Evolutionary conservation across 2,797 vertebrate species (phyloP), one percentile per base, ranked within the genome.

Genomic region (Dryobates pubescens): DNA sequence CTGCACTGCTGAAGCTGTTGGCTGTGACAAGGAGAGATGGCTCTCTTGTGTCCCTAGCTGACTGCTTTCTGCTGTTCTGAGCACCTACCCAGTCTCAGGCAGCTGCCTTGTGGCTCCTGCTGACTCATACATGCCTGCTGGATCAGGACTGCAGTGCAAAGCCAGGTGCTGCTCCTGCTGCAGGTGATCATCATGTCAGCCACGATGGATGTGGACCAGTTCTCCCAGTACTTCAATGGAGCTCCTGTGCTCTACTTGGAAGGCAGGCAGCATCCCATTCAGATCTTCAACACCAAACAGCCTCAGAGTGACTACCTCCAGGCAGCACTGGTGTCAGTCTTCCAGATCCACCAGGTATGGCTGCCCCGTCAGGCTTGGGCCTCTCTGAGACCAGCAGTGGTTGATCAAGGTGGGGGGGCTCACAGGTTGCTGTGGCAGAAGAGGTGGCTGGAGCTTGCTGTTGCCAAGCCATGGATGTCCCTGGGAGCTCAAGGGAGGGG

Each of bases 141-240:
- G 32, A 3, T 62, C 14, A 8, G 10, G 70, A 41, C 29, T 41
- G 76, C 43, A 47, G 47, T 26, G 17, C 77, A 92, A 54, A 95
- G 32, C 49, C 12, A 0, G 38, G 10, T 62, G 56, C 6, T 78
- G 38, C 45, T 81, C 41, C 2, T 36, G 0, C 14, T 79, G 38
- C 62, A 99, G 99, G 97, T 99, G 69, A 96, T 99, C 2, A 85
- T 99, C 94, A 99, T 99, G 99, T 99, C 99, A 4, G 99, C 99
- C 74, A 99, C 99, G 0, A 99, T 99, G 99, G 99, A 99, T 4
- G 99, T 99, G 32, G 99, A 99, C 94, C 97, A 99, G 84, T 99
- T 99, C 96, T 99, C 99, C 3, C 98, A 99, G 87, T 99, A 99
- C 94, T 99, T 99, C 96, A 98, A 96, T 36, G 98, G 98, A 56